Base-by-base conservation (phyloP, 2,888 invertebrate species). In the Eudemis profundana region DNA sequence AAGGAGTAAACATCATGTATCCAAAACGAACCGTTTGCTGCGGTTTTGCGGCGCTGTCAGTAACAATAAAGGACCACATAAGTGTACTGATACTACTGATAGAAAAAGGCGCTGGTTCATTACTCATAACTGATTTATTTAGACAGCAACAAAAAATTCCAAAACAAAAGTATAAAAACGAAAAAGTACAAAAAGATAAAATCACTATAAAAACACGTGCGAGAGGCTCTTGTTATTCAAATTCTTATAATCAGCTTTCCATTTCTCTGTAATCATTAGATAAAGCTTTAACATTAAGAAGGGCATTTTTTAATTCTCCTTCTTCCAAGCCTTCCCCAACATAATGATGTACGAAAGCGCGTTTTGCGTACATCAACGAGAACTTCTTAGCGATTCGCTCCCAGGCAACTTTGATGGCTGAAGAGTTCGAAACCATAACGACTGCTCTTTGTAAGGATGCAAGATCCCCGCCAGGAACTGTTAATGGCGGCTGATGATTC, bases 331-430 rank as follows among this genome's bases (percentile, higher is more conserved):
- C 96, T 88, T 95, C 96, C 2, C 94, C 94, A 3, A 95, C 93
- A 76, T 95, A 98, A 93, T 98, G 98, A 86, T 98, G 97, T 12
- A 98, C 95, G 82, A 98, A 98, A 4, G 97, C 97, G 63, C 96
- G 93, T 81, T 97, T 96, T 63, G 94, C 93, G 77, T 95, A 97
- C 95, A 98, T 96, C 56, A 96, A 84, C 68, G 95, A 95, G 82
- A 96, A 97, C 83, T 98, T 98, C 74, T 93, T 94, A 75, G 94
- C 93, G 15, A 98, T 87, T 60, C 95, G 93, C 66, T 95, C 94
- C 98, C 98, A 98, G 3, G 97, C 95, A 23, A 94, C 94, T 59
- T 95, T 94, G 68, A 98, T 95, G 36, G 95, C 95, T 74, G 97
- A 92, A 53, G 84, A 96, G 82, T 98, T 98, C 62, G 96, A 95